These are phyloP conservation scores for Ethmia dodecea DNA, from an alignment of 2,888 invertebrate genomes.

Conservation along the genomic window DNA sequence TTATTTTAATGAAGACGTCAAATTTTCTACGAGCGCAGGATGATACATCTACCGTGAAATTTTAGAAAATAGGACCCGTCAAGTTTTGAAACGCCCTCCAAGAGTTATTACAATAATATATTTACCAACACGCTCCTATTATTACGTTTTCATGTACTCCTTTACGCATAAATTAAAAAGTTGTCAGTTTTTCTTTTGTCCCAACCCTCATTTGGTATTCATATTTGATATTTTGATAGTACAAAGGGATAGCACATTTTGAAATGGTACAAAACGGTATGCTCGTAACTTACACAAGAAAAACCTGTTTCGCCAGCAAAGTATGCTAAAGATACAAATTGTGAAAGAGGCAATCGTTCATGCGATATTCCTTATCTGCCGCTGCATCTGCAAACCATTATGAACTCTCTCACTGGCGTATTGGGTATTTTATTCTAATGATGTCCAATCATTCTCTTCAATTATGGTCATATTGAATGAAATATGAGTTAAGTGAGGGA, in stretches of 20 bases:
- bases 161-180: slow-evolving; percentile 73
- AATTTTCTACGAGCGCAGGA: slow-evolving; percentile 54
- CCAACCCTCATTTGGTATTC: slow-evolving; percentile 77
- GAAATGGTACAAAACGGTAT: slow-evolving; percentile 54
- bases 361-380: slow-evolving; percentile 52
- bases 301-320: slow-evolving; percentile 71
- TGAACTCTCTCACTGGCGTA: slow-evolving; percentile 43
- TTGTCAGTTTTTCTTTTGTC: slow-evolving; percentile 74
- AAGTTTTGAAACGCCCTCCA: slow-evolving; percentile 53
- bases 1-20: slow-evolving; percentile 65
- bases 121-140: slow-evolving; percentile 75
- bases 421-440: slow-evolving; percentile 57
- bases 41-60: slow-evolving; percentile 74
- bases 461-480: slow-evolving; percentile 76
- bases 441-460: slow-evolving; percentile 53
- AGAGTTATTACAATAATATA: slow-evolving; percentile 74
- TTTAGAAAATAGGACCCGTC: slow-evolving; percentile 60
- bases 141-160: slow-evolving; percentile 76
- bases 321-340: slow-evolving; percentile 75
- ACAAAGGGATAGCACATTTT: slow-evolving; percentile 69
- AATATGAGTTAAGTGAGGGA: slow-evolving; percentile 76
- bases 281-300: slow-evolving; percentile 55
- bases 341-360: slow-evolving; percentile 75
- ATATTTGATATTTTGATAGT: slow-evolving; percentile 74
- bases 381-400: slow-evolving; percentile 36